Evolutionary conservation across 2,888 invertebrate genomes (phyloP).

Genomic region (Podotricha telesiphe): DNA sequence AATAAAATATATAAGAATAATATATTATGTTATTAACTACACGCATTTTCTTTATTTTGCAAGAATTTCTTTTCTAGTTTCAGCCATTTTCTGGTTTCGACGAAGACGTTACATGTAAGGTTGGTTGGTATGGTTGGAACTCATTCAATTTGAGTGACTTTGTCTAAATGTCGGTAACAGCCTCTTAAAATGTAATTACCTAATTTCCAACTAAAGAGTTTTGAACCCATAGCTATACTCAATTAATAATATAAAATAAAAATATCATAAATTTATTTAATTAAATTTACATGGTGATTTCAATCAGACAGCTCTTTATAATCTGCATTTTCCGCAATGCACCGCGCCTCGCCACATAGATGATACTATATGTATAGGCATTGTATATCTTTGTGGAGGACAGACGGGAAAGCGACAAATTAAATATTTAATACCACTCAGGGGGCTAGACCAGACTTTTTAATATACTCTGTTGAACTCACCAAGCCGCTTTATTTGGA

Average conservation of each 20-base stretch:
- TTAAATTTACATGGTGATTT: background rate
- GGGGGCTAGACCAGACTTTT: constrained; percentile 51
- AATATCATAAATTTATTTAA: too few relatives aligned
- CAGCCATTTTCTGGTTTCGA: too few relatives aligned
- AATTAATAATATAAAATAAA: too few relatives aligned
- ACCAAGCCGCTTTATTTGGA: constrained; percentile 42
- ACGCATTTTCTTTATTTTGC: background rate
- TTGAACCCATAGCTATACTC: too few relatives aligned
- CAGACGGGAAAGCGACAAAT: constrained; percentile 54
- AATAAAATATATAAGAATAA: background rate
- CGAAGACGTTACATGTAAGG: too few relatives aligned
- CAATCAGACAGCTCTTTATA: constrained; percentile 26
- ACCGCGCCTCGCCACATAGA: constrained; percentile 21
- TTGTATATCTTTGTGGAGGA: constrained; percentile 51
- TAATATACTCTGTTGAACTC: constrained; percentile 40
- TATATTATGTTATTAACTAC: background rate
- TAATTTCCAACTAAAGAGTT: too few relatives aligned
- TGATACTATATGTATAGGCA: constrained; percentile 14
- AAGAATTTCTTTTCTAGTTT: too few relatives aligned
- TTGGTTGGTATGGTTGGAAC: too few relatives aligned
- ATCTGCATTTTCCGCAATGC: constrained; percentile 35
- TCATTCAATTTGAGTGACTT: too few relatives aligned
- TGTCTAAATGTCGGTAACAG: too few relatives aligned
- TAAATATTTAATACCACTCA: constrained; percentile 66
- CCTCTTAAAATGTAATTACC: too few relatives aligned